Evolutionary conservation across 2,797 vertebrate genomes (phyloP).

Genomic region (Tokudaia muenninki): DNA sequence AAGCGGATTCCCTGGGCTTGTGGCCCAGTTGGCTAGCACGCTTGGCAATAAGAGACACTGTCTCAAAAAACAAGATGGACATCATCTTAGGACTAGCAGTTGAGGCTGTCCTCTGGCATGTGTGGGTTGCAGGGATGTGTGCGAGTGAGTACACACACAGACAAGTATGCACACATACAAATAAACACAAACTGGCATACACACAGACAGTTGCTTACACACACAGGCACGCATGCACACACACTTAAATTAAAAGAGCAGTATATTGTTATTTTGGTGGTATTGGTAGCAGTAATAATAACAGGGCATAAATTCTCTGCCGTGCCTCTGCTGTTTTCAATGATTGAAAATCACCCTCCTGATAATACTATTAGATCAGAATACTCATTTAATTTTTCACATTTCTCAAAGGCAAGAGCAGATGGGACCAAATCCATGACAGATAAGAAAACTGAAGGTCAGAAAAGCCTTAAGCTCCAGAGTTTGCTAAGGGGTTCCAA

Average conservation of each 20-base stretch:
- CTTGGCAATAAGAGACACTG: background rate
- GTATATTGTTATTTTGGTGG: background rate
- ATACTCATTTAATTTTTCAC: slow-evolving; percentile 30
- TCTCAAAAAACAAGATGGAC: background rate
- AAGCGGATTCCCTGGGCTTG: background rate
- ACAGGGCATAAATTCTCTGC: background rate
- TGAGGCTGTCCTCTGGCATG: background rate
- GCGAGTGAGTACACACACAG: background rate
- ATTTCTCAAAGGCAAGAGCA: background rate
- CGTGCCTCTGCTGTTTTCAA: background rate
- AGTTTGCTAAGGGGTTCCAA: background rate
- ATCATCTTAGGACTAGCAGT: background rate
- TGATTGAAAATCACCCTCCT: slow-evolving; percentile 5
- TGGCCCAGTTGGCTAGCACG: background rate
- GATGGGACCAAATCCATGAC: background rate
- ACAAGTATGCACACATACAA: background rate
- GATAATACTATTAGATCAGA: background rate
- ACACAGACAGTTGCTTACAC: too few relatives aligned
- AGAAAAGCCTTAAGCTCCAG: background rate
- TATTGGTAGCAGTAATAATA: background rate
- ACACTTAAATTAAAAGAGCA: background rate
- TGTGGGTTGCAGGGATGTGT: background rate
- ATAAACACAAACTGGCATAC: background rate
- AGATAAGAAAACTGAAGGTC: slow-evolving; percentile 47
- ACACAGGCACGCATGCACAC: background rate